Evolutionary conservation across 2,797 vertebrate genomes (phyloP).

Genomic region (Platalea minor): DNA sequence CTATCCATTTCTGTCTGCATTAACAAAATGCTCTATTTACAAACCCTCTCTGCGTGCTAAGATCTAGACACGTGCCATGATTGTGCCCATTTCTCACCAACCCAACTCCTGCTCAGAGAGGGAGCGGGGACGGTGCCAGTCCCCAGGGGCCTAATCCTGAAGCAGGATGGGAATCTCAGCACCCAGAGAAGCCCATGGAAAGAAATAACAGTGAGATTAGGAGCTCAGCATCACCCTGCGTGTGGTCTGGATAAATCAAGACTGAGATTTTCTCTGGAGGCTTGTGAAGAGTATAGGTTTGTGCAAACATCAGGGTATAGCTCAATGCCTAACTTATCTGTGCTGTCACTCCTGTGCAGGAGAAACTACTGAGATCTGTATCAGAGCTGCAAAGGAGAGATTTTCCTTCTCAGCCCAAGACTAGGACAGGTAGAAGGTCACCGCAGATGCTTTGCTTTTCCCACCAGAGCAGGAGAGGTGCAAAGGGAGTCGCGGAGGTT

Average conservation of each 20-base stretch:
- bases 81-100: not conserved
- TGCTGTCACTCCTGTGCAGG: not conserved
- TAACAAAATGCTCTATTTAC: not conserved
- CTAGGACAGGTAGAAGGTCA: not conserved
- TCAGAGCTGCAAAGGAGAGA: not conserved
- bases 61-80: not conserved
- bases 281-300: not conserved
- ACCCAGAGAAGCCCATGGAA: not conserved
- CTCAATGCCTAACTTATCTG: rapidly evolving
- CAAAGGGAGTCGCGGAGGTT: not conserved
- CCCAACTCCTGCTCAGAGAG: rapidly evolving
- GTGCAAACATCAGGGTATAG: not conserved
- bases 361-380: not conserved
- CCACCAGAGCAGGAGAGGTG: not conserved
- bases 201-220: not conserved
- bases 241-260: not conserved
- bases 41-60: not conserved
- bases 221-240: not conserved
- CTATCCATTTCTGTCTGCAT: not conserved
- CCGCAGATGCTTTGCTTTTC: not conserved
- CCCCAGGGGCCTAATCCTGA: not conserved
- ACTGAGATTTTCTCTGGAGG: not conserved
- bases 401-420: not conserved
- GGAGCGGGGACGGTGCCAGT: rapidly evolving
- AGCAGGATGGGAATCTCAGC: not conserved